Evolutionary conservation across 2,888 invertebrate species (phyloP), one percentile per base, ranked within the genome.

Genomic region (Epinotia demarniana): DNA sequence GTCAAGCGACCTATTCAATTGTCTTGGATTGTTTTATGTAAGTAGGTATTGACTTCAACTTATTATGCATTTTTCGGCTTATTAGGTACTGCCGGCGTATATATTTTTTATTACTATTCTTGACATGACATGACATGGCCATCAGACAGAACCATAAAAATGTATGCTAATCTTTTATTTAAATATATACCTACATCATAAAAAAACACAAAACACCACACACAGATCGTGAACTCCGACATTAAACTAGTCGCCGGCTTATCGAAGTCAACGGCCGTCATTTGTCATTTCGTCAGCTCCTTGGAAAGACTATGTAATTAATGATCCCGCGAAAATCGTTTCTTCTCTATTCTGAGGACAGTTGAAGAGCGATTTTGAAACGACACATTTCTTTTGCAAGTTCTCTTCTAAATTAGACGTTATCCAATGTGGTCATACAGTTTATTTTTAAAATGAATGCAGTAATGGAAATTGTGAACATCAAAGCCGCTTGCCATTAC

Each of bases 241-340:
- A 73, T 68, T 70, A 75, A 75, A 66, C 70, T 55, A 53, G 23
- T 64, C 66, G 63, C 53, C 70, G 60, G 1, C 63, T 69, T 39
- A 57, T 19, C 58, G 69, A 49, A 63, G 70, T 75, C 64, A 70
- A 71, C 75, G 75, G 33, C 70, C 70, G 43, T 60, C 64, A 75
- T 75, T 75, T 55, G 70, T 75, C 70, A 75, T 71, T 71, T 66
- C 43, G 70, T 75, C 75, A 64, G 70, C 46, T 49, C 18, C 58
- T 12, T 49, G 23, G 69, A 64, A 74, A 69, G 23, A 63, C 64
- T 46, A 4, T 16, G 46, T 75, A 64, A 75, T 75, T 75, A 75
- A 75, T 71, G 70, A 43, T 64, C 58, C 27, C 23, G 64, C 43
- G 13, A 71, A 60, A 53, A 68, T 62, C 43, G 53, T 58, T 49